Conservation (phyloP, 2,888 invertebrate species). For the Empis livida region DNA sequence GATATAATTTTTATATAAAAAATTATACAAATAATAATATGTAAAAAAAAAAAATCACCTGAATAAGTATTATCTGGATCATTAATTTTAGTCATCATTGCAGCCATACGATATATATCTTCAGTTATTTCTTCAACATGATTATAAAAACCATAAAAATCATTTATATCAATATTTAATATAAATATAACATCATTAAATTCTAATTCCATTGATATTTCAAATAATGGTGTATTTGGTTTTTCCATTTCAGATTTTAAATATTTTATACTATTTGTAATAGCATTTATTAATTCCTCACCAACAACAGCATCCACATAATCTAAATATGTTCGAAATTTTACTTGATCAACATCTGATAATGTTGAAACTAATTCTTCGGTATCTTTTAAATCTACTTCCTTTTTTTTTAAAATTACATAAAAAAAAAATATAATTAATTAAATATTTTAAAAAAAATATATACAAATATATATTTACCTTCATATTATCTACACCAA, state of each 20-base stretch:
- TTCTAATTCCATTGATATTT: conserved; percentile 58
- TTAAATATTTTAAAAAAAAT: too few species aligned
- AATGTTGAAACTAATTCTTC: conserved; percentile 7
- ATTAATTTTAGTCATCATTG: conserved; percentile 47
- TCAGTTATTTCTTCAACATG: conserved; percentile 57
- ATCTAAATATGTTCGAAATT: conserved; percentile 42
- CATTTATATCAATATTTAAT: conserved; percentile 42
- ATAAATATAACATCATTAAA: conserved; percentile 59
- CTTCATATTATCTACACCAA: too few species aligned
- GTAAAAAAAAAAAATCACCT: too few species aligned
- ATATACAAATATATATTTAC: too few species aligned
- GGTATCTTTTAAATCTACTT: conserved; percentile 1
- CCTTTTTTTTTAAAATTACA: not conserved
- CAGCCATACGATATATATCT: conserved; percentile 64
- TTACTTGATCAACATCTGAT: conserved; percentile 16
- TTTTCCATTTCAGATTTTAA: conserved; percentile 29
- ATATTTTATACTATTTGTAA: conserved; percentile 29
- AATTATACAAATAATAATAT: too few species aligned
- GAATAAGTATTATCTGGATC: not conserved
- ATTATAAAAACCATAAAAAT: conserved; percentile 46
- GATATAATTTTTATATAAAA: too few species aligned
- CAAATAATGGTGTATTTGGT: conserved; percentile 43
- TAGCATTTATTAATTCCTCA: conserved; percentile 42
- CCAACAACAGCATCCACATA: conserved; percentile 51
- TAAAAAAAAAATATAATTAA: too few species aligned